Evolutionary conservation across 2,797 vertebrate species (phyloP), one percentile per base, ranked within the genome.

Genomic region (Harpagifer antarcticus): DNA sequence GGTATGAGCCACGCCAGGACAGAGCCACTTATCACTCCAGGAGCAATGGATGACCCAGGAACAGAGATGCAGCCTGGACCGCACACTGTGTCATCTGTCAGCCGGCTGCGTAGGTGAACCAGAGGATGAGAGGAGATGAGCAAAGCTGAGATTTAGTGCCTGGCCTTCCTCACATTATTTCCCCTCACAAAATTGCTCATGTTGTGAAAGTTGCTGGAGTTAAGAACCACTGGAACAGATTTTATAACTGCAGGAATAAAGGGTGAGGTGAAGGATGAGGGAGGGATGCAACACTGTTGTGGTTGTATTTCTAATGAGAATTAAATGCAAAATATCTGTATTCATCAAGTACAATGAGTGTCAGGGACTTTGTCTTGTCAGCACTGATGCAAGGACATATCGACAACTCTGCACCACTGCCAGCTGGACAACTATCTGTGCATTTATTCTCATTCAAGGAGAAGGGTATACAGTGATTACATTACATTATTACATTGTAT

Each of bases 11-110:
- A 72, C 83, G 70, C 52, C 82, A 53, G 80, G 83, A 85, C 86
- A 83, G 33, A 84, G 74, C 82, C 88, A 90, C 91, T 91, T 77
- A 91, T 91, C 90, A 90, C 82, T 84, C 61, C 4, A 1, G 75
- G 83, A 86, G 86, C 89, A 67, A 85, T 81, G 64, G 74, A 85
- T 82, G 88, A 89, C 87, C 91, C 70, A 10, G 69, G 86, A 89
- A 78, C 75, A 75, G 84, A 83, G 86, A 88, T 49, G 73, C 85
- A 84, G 86, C 80, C 80, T 3, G 71, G 88, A 72, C 79, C 53
- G 37, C 88, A 80, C 69, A 73, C 79, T 81, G 86, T 78, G 83
- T 91, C 89, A 90, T 92, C 89, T 83, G 89, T 92, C 89, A 91
- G 74, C 80, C 20, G 58, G 76, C 79, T 20, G 31, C 62, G 5